Evolutionary conservation across 2,888 invertebrate species (phyloP), one percentile per base, ranked within the genome.

Genomic region (Siphlonurus alternatus): DNA sequence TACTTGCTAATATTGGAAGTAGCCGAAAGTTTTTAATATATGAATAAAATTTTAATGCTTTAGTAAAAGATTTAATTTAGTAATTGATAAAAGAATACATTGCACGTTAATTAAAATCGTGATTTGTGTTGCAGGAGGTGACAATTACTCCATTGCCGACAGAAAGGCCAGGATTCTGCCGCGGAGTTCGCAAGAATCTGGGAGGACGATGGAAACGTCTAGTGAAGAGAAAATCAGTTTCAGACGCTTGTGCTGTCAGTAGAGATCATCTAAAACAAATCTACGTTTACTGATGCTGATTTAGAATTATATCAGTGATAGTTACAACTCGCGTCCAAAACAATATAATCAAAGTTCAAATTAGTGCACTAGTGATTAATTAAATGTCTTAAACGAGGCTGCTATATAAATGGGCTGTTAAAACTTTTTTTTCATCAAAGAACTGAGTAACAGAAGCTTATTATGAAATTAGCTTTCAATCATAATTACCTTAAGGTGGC

Each of bases 181-280:
- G 88, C 76, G 89, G 88, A 75, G 86, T 90, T 77, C 85, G 88
- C 71, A 90, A 89, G 76, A 90, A 90, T 76, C 84, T 90, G 72
- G 88, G 89, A 72, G 89, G 90, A 72, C 86, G 87, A 74, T 90
- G 89, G 85, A 86, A 88, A 76, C 85, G 89, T 73, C 81, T 90
- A 71, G 89, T 90, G 70, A 88, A 88, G 76, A 87, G 86, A 82
- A 90, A 90, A 80, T 85, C 88, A 69, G 84, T 85, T 74, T 85
- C 86, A 76, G 87, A 89, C 74, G 83, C 85, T 69, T 88, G 88
- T 79, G 88, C 89, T 66, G 90, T 90, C 79, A 81, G 90, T 73
- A 88, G 88, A 76, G 89, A 89, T 71, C 90, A 91, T 79, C 82
- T 91, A 71, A 90, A 90, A 79, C 87, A 89, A 75, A 91, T 91